Base-by-base conservation (phyloP, 2,888 invertebrate species). In the Lottia scabra region DNA sequence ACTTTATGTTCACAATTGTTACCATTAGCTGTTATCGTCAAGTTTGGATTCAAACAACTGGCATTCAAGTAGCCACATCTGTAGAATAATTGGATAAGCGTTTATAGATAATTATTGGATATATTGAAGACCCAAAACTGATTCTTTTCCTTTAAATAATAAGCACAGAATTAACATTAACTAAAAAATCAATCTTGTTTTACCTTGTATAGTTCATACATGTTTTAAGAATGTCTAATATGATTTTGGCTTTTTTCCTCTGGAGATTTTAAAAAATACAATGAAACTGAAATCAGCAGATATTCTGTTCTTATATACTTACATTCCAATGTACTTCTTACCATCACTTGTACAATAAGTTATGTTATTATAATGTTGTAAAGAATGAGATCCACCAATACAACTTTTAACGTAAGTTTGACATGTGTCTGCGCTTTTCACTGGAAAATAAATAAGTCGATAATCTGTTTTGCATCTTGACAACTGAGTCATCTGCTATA, bases 301-400 rank as follows among this genome's bases (percentile, higher is more conserved):
- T n/a, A n/a, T n/a, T n/a, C n/a, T n/a, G n/a, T n/a, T n/a, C n/a
- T n/a, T n/a, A n/a, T n/a, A 15, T 16, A 66, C 67, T 68, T 56
- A 68, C 67, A 68, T 38, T 46, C 56, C 67, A 19, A 26, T 27
- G 67, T 68, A 68, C 26, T 46, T 68, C 38, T 68, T 68, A 15
- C 67, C 67, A 56, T 68, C 62, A 68, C 43, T 68, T 2, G 48
- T 27, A 68, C 67, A 68, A 12, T 68, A 68, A 12, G 30, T 68
- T 56, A n/a, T 48, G 30, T 68, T 48, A 12, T 30, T n/a, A n/a
- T 56, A n/a, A 48, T 45, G 46, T 19, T 23, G 26, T 13, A 38
- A 38, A 38, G 56, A 15, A 56, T 56, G 56, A 19, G 56, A 23
- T 56, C 19, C 13, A 4, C 23, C 23, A 19, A 23, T 56, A 56